Evolutionary conservation across 2,113 vertebrate species (phyloP).

Genomic region (Takifugu flavidus): DNA sequence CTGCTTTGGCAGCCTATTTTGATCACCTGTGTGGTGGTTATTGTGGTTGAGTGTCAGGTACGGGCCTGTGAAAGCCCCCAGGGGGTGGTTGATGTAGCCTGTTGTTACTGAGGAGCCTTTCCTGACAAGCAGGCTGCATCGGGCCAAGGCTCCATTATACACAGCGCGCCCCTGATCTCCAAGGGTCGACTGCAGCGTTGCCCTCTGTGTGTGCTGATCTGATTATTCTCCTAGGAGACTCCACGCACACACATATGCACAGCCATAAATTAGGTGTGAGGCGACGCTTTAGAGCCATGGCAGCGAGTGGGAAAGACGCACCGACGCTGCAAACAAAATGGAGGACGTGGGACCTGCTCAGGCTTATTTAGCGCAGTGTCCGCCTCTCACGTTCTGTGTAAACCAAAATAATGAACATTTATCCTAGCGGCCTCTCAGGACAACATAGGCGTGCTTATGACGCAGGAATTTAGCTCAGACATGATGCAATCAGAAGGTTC

Average conservation of each 20-base stretch:
- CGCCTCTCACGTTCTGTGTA: neutral
- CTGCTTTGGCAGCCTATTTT: too few species aligned
- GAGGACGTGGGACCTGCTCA: slow-evolving; percentile 42
- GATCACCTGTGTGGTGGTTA: slow-evolving; percentile 59
- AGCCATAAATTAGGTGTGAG: slow-evolving; percentile 76
- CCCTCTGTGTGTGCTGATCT: slow-evolving; percentile 77
- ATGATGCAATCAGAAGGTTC: slow-evolving; percentile 55
- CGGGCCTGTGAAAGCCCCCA: slow-evolving; percentile 56
- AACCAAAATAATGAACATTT: slow-evolving; percentile 30
- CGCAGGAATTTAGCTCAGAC: slow-evolving; percentile 39
- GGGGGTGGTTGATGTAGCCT: slow-evolving; percentile 42
- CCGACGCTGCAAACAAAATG: slow-evolving; percentile 68
- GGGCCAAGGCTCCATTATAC: slow-evolving; percentile 64
- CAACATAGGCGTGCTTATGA: slow-evolving; percentile 49
- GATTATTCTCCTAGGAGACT: slow-evolving; percentile 81
- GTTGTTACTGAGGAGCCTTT: slow-evolving; percentile 51
- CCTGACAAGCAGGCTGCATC: slow-evolving; percentile 66
- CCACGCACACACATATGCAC: slow-evolving; percentile 68
- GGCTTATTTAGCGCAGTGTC: slow-evolving; percentile 9
- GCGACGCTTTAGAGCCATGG: slow-evolving; percentile 54
- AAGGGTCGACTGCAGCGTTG: slow-evolving; percentile 70
- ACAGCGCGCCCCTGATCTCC: slow-evolving; percentile 59
- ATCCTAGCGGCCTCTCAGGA: slow-evolving; percentile 26
- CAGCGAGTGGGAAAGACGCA: slow-evolving; percentile 68
- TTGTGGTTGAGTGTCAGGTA: slow-evolving; percentile 63